Evolutionary conservation across 2,888 invertebrate genomes (phyloP), one percentile per base, ranked within the genome.

Genomic region (Troglohyphantes excavatus): DNA sequence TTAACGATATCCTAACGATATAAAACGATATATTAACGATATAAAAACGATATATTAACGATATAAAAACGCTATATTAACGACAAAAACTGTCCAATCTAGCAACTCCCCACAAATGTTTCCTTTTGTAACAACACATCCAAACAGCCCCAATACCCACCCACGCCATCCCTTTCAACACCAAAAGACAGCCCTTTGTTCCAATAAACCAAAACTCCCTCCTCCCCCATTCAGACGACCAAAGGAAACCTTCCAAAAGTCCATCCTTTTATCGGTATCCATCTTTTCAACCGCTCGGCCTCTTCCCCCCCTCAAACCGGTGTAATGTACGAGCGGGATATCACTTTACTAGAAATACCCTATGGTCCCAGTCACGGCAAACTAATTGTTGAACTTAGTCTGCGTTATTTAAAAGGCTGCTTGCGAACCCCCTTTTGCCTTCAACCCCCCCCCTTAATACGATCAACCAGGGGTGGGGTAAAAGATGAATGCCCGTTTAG

Each of bases 301-400:
- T 53, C 68, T 21, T 13, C 7, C 23, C 70, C 61, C 26, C 21
- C 29, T 9, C 53, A 72, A 39, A 23, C 61, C 59, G 59, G 72
- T 43, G 61, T 73, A 73, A 65, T 73, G 26, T 63, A 46, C 73
- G 73, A 68, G 68, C 68, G 27, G 73, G 59, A 53, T 27, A 73
- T 82, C 81, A 75, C 81, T 72, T 82, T 82, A 89, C 88, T 82
- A 53, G 67, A 27, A 67, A 89, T 89, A 89, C 88, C 88, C 88
- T 89, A 89, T 89, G 88, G 68, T 89, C 21, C 59, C 75, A 73
- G 81, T 88, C 87, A 73, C 33, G 75, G 84, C 13, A 59, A 39
- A 70, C 88, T 89, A 89, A 89, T 89, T 89, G 88, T 89, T 89
- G 79, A 72, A 79, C 70, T 72, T 81, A 53, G 63, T 53, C 81